Evolutionary conservation across 92 coral and sea anemone genomes (phyloP), one percentile per base, ranked within the genome.

Genomic region (Anthopleura xanthogrammica): DNA sequence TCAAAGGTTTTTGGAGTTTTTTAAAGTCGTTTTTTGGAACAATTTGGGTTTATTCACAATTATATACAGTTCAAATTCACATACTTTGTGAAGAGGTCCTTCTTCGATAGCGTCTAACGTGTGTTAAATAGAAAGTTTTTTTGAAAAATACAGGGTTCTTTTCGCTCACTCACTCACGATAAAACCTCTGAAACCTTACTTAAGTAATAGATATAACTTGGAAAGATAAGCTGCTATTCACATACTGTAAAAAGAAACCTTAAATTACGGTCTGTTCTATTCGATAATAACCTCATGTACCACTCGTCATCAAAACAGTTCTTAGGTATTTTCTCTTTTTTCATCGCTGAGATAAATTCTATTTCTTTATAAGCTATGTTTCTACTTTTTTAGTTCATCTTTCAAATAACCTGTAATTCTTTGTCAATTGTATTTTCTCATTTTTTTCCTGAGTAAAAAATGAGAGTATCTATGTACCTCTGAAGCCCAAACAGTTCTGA

Each of bases 401-500:
- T 70, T 68, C 58, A 23, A 68, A 70, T 64, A 64, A 70, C 84
- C n/a, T 46, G 77, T 75, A 75, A 42, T 16, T 42, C 8, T 75
- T 75, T 75, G 78, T 42, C 55, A 42, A 40, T 75, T n/a, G 57
- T 75, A 42, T 42, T 50, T 75, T 42, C 57, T 75, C 78, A 75
- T 16, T 76, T 43, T 13, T 76, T 42, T 43, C 14, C 60, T 76
- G 79, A 52, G 16, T 76, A 50, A 76, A 10, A 52, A 41, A 20
- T 36, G 77, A 39, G 73, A 39, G 82, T 77, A 77, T 86, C 83
- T 89, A 88, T 60, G 88, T 89, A 75, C 88, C 88, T 85, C 90
- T 89, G 57, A 86, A 89, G 77, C 87, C 88, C 76, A 89, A 58
- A 83, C 92, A 89, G 87, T 86, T 89, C 77, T 86, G 92, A 71